Conservation (phyloP, 2,113 vertebrate species). For the Athene noctua region DNA sequence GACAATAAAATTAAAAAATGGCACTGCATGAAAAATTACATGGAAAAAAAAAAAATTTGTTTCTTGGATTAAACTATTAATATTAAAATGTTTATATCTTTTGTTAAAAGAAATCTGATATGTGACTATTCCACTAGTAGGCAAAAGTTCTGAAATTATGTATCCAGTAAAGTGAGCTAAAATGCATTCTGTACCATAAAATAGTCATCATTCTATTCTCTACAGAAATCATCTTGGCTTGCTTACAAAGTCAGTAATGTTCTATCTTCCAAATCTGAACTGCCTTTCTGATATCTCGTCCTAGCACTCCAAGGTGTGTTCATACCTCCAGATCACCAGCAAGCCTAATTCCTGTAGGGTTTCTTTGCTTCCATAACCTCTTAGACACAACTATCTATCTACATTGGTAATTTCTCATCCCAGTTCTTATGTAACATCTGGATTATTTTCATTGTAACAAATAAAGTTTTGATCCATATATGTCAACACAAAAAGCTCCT, state of each 20-base stretch:
- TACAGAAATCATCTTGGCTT: not conserved
- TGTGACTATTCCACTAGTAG: not conserved
- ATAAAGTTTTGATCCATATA: not conserved
- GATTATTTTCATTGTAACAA: not conserved
- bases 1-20: not conserved
- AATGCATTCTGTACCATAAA: not conserved
- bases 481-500: not conserved
- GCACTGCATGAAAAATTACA: not conserved
- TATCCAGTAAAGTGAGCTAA: not conserved
- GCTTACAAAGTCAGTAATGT: not conserved
- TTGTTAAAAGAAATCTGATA: not conserved
- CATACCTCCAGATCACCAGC: not conserved
- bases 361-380: not conserved
- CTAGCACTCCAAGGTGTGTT: not conserved
- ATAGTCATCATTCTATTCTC: not conserved
- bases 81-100: not conserved
- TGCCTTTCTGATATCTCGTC: not conserved
- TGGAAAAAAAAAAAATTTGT: not conserved
- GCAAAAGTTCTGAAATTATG: not conserved
- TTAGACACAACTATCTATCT: not conserved
- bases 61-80: not conserved
- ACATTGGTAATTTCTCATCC: not conserved
- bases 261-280: not conserved
- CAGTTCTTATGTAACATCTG: not conserved
- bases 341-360: not conserved